phyloP scores from a whole-genome alignment of 2,113 vertebrate genomes.

The Tichodroma muraria region DNA sequence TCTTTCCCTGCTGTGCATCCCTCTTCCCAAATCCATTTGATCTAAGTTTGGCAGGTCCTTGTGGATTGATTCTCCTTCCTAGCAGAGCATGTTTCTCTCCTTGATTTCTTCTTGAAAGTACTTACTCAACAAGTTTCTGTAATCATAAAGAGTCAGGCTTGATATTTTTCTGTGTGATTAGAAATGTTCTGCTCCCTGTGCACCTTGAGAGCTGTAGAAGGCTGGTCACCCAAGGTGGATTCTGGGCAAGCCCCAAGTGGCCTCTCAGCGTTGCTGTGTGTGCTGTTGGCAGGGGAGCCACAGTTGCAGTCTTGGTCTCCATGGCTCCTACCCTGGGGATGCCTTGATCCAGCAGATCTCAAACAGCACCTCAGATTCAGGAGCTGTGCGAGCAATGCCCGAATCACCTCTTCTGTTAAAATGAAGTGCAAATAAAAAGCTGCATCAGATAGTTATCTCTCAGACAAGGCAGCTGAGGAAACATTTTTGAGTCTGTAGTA shows the following conservation, averaged over 20 bases:
- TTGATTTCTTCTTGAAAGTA: not conserved
- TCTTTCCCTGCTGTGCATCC: not conserved
- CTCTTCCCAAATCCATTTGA: not conserved
- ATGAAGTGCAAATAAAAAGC: not conserved
- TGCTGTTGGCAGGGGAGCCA: not conserved
- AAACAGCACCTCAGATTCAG: not conserved
- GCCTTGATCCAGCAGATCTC: not conserved
- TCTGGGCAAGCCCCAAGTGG: not conserved
- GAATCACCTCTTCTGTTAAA: not conserved
- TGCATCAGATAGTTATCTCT: not conserved
- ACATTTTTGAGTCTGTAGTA: not conserved
- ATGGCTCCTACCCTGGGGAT: rapidly evolving
- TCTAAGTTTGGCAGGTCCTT: not conserved
- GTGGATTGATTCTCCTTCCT: not conserved
- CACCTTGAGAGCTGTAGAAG: not conserved
- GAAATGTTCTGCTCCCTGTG: not conserved
- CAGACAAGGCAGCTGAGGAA: not conserved
- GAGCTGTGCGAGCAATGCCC: not conserved
- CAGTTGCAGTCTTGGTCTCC: not conserved
- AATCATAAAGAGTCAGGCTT: not conserved
- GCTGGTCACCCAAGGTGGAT: not conserved
- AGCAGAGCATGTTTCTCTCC: not conserved
- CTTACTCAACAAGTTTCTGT: not conserved
- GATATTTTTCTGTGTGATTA: not conserved
- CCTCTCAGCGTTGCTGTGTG: not conserved